Evolutionary conservation across 2,888 invertebrate species (phyloP).

Genomic region (Plagodis pulveraria): DNA sequence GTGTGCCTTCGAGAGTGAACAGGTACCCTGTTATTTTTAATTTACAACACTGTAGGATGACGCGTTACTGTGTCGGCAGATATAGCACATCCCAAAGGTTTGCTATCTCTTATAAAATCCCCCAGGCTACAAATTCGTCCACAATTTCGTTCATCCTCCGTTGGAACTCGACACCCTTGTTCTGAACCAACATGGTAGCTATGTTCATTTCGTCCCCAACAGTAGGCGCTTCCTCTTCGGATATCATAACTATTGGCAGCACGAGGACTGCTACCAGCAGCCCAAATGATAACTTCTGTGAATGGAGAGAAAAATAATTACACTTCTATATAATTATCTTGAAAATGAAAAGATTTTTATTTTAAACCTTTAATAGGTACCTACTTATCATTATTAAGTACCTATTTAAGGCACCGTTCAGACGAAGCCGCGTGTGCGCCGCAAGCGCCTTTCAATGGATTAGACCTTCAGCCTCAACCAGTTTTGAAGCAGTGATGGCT

Average conservation of each 20-base stretch:
- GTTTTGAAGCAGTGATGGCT: too few relatives aligned
- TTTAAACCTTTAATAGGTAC: too few relatives aligned
- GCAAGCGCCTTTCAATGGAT: too few relatives aligned
- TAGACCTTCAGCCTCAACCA: too few relatives aligned
- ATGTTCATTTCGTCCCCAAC: not conserved
- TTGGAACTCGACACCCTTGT: not conserved
- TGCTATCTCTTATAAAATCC: not conserved
- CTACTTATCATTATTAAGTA: too few relatives aligned
- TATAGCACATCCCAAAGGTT: too few relatives aligned
- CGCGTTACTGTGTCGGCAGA: too few relatives aligned
- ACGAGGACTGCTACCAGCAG: slow-evolving; percentile 1
- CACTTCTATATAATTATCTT: not conserved
- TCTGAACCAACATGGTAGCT: not conserved
- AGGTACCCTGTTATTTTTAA: too few relatives aligned
- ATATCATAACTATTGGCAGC: not conserved
- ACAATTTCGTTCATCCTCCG: not conserved
- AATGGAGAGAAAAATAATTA: not conserved
- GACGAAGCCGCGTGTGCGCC: too few relatives aligned
- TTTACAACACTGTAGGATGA: too few relatives aligned
- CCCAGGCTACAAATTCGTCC: not conserved
- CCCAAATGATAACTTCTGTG: not conserved
- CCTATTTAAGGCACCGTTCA: too few relatives aligned
- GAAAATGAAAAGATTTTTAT: not conserved
- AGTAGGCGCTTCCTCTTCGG: not conserved
- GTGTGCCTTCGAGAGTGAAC: too few relatives aligned